Percentiles rank a stretch among this genome's conserved stretches.
Conservation (phyloP, 2,113 vertebrate genomes). For the Pyxicephalus adspersus region DNA sequence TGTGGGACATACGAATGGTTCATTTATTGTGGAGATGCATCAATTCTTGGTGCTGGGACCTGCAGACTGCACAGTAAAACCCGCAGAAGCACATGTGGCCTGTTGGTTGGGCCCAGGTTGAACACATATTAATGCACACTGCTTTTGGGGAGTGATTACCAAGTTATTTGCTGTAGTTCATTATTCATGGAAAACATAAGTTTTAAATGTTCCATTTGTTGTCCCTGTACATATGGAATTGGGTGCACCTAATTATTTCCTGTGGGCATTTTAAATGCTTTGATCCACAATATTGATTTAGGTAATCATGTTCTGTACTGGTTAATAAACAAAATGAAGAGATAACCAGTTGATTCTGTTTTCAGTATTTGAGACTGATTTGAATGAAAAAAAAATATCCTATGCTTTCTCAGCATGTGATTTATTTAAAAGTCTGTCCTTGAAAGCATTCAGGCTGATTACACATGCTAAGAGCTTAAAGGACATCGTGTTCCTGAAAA, state of each 20-base stretch:
- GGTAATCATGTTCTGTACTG: slow-evolving; percentile 1
- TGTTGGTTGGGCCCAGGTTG: no score
- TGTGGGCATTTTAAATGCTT: background rate
- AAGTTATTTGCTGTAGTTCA: background rate
- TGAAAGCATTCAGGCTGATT: background rate
- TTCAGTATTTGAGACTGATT: background rate
- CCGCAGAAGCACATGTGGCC: no score
- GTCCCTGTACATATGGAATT: background rate
- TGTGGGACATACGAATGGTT: no score
- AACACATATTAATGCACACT: no score
- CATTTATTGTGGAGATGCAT: no score
- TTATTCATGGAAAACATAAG: background rate
- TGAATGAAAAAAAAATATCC: background rate
- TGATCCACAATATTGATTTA: slow-evolving; percentile 5
- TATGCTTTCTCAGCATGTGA: background rate
- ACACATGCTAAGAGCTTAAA: no score
- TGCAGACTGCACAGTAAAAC: no score
- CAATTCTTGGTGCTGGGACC: no score
- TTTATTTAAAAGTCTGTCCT: background rate
- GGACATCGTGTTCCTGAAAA: no score
- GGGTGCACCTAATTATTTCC: background rate
- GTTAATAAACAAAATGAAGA: slow-evolving; percentile 10
- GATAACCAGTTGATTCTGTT: slow-evolving; percentile 15
- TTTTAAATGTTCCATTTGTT: background rate
- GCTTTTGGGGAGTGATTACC: no score